Evolutionary conservation across 2,113 vertebrate species (phyloP).

Genomic region (Spizaetus ornatus): DNA sequence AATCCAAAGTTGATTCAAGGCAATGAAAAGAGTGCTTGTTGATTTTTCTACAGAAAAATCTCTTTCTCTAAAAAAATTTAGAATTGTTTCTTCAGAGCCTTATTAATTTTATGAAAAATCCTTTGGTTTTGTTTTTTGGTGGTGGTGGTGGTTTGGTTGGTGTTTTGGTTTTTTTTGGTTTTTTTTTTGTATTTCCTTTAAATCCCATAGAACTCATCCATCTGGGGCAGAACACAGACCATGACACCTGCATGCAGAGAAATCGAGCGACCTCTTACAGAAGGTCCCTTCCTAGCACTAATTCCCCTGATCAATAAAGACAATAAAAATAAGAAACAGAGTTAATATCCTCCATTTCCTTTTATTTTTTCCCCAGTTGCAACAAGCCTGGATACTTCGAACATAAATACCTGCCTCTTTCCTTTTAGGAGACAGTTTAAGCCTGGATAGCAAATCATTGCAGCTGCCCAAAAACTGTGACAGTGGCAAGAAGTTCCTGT

Average conservation of each 20-base stretch:
- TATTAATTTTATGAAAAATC: neutral
- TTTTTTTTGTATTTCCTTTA: neutral
- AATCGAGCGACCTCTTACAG: neutral
- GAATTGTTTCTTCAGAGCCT: neutral
- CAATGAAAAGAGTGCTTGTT: no score
- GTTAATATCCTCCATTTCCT: neutral
- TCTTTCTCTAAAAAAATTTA: neutral
- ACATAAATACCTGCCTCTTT: neutral
- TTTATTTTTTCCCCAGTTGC: neutral
- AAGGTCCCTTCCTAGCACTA: neutral
- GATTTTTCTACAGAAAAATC: neutral
- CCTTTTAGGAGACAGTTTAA: neutral
- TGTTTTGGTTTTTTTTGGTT: neutral
- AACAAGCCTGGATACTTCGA: neutral
- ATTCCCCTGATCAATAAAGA: neutral
- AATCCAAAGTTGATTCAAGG: neutral
- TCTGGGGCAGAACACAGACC: neutral
- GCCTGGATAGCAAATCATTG: neutral
- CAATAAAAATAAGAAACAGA: neutral
- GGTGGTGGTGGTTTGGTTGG: no score
- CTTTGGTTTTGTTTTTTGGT: neutral
- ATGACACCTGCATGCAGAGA: neutral
- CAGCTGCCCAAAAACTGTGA: neutral
- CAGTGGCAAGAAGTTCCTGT: neutral
- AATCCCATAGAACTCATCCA: neutral